Base-by-base conservation (phyloP, 2,797 vertebrate species). In the Hemitrygon akajei region DNA sequence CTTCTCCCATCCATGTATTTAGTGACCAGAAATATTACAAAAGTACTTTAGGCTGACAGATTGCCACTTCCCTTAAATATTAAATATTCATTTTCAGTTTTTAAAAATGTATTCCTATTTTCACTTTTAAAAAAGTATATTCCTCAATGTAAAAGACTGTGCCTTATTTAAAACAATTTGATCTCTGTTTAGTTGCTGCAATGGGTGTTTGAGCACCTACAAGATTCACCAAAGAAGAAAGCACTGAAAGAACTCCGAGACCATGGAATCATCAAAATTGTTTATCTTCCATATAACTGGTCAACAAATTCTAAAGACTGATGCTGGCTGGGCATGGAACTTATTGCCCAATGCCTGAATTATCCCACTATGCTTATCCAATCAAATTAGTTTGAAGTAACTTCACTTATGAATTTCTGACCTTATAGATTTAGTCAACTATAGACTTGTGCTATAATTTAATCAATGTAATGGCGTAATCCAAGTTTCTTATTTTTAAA, bases 221-320 rank as follows among this genome's bases (percentile, higher is more conserved):
- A 95, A 0, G 95, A 96, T n/a, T 97, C 97, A 58, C 96, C 96
- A 0, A 98, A 97, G 96, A 97, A 96, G 95, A 95, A 93, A 94
- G 96, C 94, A 94, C 94, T 98, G 93, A 95, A 97, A 96, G 95
- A 94, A 1, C 94, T 97, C 75, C 93, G 97, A 2, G 96, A 96
- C 76, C 94, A 94, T 1, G 96, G 96, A 94, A 97, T 96, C 94
- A 95, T 96, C 95, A 97, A 97, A 97, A 95, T 98, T 94, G 96
- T 95, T 95, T 97, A 96, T 95, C 96, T 98, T 94, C 96, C 97
- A 56, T 97, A 97, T 3, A 97, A 98, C 96, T 98, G 97, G 97
- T 95, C 96, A 95, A 96, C 95, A 94, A 97, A 97, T 96, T 95
- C 96, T 93, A 95, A 81, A 93, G 95, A 96, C 94, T 97, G 95